Evolutionary conservation across 2,888 invertebrate species (phyloP), one percentile per base, ranked within the genome.

Genomic region (Ophion obscuratus): DNA sequence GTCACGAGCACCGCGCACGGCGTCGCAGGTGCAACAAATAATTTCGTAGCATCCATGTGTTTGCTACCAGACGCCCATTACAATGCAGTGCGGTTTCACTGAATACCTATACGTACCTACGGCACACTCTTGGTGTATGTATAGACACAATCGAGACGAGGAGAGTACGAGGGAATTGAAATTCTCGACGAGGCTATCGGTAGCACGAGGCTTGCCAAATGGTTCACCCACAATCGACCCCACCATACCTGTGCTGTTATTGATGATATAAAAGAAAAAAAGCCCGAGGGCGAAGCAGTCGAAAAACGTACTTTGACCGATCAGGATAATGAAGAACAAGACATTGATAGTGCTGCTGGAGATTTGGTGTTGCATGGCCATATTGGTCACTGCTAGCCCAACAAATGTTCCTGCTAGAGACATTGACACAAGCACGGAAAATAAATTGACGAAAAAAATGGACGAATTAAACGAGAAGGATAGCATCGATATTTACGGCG

Each of bases 181-280:
- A 94, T 94, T 94, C 94, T 74, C 76, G 88, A 89, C 93, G 88
- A 79, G 83, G 71, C 77, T 90, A 84, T 87, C 88, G 87, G 89
- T 88, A 89, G 88, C 88, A 89, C 89, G 87, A 84, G 84, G 92
- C 91, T 92, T 93, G 94, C 94, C 94, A 94, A 94, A 93, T 93
- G 91, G 93, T 92, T 92, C 92, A 92, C 84, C 83, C 79, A 71
- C 82, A 66, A 62, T 14, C 24, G 59, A 81, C 93, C 93, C 94
- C 94, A 92, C 94, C 92, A 91, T 81, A 70, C 71, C 66, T 75
- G 73, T 75, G 31, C 78, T 78, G 67, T 84, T 85, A 78, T 88
- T 86, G 85, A 89, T 91, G 74, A 92, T 93, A 93, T 92, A 94
- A 93, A 92, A 93, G 92, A 92, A 93, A 91, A 92, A 91, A 90